Conservation (phyloP, 2,888 invertebrate genomes). For the Pollenia griseotomentosa region DNA sequence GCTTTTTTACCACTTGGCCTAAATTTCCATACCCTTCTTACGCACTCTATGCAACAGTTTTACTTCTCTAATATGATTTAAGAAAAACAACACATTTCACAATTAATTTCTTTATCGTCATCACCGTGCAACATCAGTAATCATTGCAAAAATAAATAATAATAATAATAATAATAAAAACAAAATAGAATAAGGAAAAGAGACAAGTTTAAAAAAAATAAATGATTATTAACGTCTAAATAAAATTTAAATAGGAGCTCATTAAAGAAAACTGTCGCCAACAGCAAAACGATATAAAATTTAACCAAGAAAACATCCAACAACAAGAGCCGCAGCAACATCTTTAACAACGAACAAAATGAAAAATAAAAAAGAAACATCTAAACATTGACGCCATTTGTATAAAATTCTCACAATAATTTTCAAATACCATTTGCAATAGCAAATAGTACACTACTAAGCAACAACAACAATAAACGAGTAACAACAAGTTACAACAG, state of each 20-base stretch:
- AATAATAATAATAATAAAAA: slow-evolving; percentile 11
- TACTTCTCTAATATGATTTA: too few relatives aligned
- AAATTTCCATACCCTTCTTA: too few relatives aligned
- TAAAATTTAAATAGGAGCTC: slow-evolving; percentile 61
- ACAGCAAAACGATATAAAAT: slow-evolving; percentile 44
- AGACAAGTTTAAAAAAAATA: slow-evolving; percentile 42
- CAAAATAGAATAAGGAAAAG: not conserved
- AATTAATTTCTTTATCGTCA: too few relatives aligned
- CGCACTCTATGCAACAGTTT: too few relatives aligned
- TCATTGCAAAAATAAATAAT: not conserved
- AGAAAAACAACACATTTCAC: too few relatives aligned
- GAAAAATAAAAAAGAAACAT: slow-evolving; percentile 33
- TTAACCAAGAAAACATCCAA: slow-evolving; percentile 8
- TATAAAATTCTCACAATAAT: slow-evolving; percentile 21
- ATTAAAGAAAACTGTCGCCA: slow-evolving; percentile 72
- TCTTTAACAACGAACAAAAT: not conserved
- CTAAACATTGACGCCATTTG: slow-evolving; percentile 48
- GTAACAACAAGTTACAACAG: slow-evolving; percentile 28
- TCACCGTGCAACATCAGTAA: not conserved
- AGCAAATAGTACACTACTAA: slow-evolving; percentile 25
- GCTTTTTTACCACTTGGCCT: too few relatives aligned
- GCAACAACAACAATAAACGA: slow-evolving; percentile 30
- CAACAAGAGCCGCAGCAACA: not conserved
- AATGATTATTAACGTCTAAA: slow-evolving; percentile 65
- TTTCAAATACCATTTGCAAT: slow-evolving; percentile 25